phyloP scores from a whole-genome alignment of 2,797 vertebrate species.

The Chelon auratus region DNA sequence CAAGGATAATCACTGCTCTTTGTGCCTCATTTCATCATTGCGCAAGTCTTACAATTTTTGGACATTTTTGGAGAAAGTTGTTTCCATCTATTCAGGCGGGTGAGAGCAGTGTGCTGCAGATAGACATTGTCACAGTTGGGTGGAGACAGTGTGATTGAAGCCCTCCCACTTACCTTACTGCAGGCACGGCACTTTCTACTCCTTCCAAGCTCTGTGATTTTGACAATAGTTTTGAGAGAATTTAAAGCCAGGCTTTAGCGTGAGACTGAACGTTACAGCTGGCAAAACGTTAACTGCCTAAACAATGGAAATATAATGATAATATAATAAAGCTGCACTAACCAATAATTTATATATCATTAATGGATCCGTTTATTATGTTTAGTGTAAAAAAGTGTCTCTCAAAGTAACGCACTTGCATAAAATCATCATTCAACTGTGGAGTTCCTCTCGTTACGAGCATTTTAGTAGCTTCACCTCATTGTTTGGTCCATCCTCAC shows the following conservation, averaged over 20 bases:
- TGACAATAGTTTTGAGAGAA: conserved; percentile 25
- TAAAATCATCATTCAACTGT: background rate
- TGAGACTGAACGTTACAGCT: conserved; percentile 11
- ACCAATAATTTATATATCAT: background rate
- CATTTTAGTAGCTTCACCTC: background rate
- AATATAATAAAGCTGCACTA: background rate
- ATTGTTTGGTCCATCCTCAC: background rate
- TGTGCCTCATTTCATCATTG: conserved; percentile 27
- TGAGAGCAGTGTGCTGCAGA: conserved; percentile 14
- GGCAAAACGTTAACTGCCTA: background rate
- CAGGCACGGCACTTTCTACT: conserved; percentile 40
- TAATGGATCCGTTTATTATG: background rate
- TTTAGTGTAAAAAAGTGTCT: background rate
- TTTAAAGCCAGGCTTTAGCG: conserved; percentile 26
- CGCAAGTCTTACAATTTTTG: conserved; percentile 6
- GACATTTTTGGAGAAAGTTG: conserved; percentile 16
- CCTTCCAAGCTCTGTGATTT: conserved; percentile 48
- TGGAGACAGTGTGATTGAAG: conserved; percentile 46
- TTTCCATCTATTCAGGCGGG: conserved; percentile 33
- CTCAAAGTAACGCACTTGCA: background rate
- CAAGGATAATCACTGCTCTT: conserved; percentile 20
- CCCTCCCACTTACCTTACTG: conserved; percentile 46
- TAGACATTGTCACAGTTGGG: conserved; percentile 57
- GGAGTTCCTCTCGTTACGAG: background rate
- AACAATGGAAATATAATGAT: background rate